A percentile compares a stretch with the other conserved stretches of the same genome.
These are phyloP conservation scores for Megaustenia siamemsis DNA, from an alignment of 2,888 invertebrate species.

Conservation along the genomic window DNA sequence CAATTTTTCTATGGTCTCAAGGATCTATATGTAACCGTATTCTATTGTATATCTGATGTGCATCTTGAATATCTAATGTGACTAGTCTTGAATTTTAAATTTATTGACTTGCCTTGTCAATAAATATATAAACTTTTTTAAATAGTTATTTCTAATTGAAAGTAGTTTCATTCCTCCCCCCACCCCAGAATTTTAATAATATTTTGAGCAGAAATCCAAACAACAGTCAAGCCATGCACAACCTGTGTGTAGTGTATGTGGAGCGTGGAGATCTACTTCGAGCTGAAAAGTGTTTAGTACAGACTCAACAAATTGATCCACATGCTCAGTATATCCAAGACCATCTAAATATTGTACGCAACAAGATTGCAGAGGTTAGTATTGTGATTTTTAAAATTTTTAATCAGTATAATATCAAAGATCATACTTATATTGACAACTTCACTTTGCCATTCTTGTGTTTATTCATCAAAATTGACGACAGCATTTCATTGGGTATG, in stretches of 20 bases:
- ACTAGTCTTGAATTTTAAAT: no score
- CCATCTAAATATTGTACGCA: constrained; percentile 92
- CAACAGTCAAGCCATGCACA: constrained; percentile 96
- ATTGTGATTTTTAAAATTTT: background rate
- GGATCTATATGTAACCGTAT: no score
- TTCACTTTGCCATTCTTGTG: background rate
- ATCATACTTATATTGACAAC: background rate
- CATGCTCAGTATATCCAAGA: constrained; percentile 93
- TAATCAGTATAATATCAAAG: background rate
- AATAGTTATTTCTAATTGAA: no score
- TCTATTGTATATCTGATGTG: no score
- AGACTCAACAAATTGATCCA: constrained; percentile 88
- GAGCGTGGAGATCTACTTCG: constrained; percentile 91
- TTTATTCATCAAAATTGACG: background rate
- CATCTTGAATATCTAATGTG: no score
- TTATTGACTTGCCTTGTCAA: no score
- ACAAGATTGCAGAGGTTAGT: constrained; percentile 82
- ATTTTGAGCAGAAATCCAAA: constrained; percentile 92
- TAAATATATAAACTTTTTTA: no score
- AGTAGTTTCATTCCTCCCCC: no score
- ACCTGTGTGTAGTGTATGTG: constrained; percentile 96
- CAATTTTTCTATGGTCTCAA: no score
- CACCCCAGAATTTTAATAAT: constrained; percentile 89
- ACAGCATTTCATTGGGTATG: no score
- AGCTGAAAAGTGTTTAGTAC: constrained; percentile 91